Evolutionary conservation across 2,888 invertebrate species (phyloP), one percentile per base, ranked within the genome.

Genomic region (Xestia c-nigrum): DNA sequence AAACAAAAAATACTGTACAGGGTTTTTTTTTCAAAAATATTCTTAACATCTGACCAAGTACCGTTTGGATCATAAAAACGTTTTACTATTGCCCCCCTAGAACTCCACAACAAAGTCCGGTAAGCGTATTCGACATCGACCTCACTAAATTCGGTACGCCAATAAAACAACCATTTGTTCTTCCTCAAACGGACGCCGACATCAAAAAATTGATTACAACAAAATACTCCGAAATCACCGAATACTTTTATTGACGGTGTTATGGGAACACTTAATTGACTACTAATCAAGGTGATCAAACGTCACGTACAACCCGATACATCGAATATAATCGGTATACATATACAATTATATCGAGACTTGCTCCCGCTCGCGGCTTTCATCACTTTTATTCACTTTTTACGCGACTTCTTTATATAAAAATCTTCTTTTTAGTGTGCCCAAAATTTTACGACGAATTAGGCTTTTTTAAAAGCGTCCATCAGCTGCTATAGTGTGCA

Each of bases 81-180:
- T 79, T 87, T 85, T 78, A 24, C 46, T 61, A 61, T 61, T n/a
- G 3, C 31, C 2, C 63, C 31, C 31, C 77, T 71, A 71, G 90
- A 89, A 85, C 93, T 92, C 91, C 68, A 83, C 65, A 85, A 74
- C 77, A 65, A 88, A 89, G 86, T 90, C 90, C 92, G 88, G 92
- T 92, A 91, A 93, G 92, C 93, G 87, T 89, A 91, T 91, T 92
- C 90, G 85, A 89, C 85, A 88, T 89, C 94, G 94, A 94, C 95
- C 96, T 95, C 94, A 94, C 93, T 90, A 92, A 94, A 96, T 96
- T 96, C 94, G 96, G 95, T 94, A 94, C 96, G 96, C 96, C 93
- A 95, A 96, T 96, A 96, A 96, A 96, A 94, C 90, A 84, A 88
- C 92, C 94, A 95, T 95, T 94, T 93, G 94, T 93, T 92, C 92